Conservation (phyloP, 2,113 vertebrate genomes). For the Atherinomorus stipes region DNA sequence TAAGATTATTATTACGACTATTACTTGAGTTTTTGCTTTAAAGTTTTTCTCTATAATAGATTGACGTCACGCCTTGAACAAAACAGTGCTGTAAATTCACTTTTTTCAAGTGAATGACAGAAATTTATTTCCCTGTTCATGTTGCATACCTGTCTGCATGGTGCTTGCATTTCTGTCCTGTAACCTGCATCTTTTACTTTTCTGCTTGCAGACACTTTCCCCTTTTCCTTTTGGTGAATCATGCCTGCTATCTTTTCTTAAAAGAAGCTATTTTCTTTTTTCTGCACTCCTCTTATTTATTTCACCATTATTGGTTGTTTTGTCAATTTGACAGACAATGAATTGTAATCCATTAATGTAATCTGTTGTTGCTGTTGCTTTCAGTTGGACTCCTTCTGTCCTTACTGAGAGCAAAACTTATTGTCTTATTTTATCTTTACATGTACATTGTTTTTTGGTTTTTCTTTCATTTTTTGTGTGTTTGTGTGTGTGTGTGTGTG, state of each 20-base stretch:
- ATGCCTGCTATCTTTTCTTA: neutral
- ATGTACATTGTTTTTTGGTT: neutral
- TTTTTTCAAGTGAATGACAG: neutral
- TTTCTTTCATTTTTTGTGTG: neutral
- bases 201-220: constrained; percentile 6
- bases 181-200: neutral
- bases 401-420: neutral
- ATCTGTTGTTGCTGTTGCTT: neutral
- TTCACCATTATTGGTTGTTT: neutral
- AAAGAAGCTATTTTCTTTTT: neutral
- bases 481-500: neutral
- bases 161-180: neutral
- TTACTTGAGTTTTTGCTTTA: too few species aligned
- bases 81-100: too few species aligned
- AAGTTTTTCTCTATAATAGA: too few species aligned
- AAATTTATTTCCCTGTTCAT: too few species aligned
- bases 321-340: too few species aligned
- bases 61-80: too few species aligned
- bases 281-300: neutral
- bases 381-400: neutral
- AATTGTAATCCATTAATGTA: constrained; percentile 7
- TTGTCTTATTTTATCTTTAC: constrained; percentile 1
- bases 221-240: neutral
- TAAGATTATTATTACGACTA: too few species aligned
- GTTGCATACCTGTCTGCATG: neutral